A percentile compares a stretch with the other conserved stretches of the same genome.
These are phyloP conservation scores for Machimus rusticus DNA, from an alignment of 2,888 invertebrate species.

Conservation along the genomic window DNA sequence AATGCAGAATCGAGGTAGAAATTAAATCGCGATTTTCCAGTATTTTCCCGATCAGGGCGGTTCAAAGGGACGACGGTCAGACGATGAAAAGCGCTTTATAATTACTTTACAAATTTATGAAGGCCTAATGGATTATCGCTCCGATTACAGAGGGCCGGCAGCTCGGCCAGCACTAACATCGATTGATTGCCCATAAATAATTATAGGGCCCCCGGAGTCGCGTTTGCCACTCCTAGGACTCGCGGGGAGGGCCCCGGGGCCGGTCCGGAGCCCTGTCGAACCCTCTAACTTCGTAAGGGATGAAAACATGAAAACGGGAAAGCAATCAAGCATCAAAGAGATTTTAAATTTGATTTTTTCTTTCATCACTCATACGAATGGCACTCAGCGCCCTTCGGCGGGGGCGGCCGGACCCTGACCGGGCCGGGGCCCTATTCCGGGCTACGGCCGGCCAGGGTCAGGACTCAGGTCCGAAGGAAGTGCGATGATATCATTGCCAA, in stretches of 20 bases:
- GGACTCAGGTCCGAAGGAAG: not conserved
- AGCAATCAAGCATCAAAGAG: conserved; percentile 33
- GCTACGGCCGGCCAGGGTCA: not conserved
- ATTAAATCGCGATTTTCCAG: not conserved
- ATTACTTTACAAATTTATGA: conserved; percentile 9
- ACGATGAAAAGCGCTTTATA: not conserved
- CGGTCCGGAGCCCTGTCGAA: not conserved
- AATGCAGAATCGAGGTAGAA: not conserved
- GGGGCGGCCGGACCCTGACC: not conserved
- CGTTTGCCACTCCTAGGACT: not conserved
- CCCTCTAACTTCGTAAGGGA: conserved; percentile 9
- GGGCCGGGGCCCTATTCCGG: not conserved
- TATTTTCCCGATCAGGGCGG: not conserved
- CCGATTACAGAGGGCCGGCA: not conserved
- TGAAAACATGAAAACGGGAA: conserved; percentile 16
- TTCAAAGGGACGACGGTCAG: not conserved
- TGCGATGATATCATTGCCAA: conserved; percentile 29
- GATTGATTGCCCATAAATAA: conserved; percentile 29
- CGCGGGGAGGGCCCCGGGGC: not conserved
- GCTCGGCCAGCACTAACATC: not conserved
- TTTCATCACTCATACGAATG: conserved; percentile 14
- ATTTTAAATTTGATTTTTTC: conserved; percentile 31
- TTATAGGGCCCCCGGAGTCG: not conserved
- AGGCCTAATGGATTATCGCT: conserved; percentile 12
- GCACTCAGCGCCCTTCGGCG: not conserved